Conservation (phyloP, 2,797 vertebrate genomes). For the Siniperca undulata region DNA sequence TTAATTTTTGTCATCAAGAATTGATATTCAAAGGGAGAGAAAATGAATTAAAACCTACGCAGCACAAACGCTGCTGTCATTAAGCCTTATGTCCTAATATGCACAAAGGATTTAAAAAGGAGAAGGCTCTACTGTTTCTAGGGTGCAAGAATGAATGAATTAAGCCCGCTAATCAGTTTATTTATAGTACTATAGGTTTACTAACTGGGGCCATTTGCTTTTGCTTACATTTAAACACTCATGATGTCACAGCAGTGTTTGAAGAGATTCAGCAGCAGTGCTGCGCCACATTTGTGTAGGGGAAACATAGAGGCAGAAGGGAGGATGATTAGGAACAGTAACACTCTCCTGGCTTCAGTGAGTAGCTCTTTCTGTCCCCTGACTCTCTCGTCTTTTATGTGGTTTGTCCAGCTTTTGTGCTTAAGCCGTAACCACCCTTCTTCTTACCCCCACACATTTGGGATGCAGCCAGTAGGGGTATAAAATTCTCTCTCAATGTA, state of each 20-base stretch:
- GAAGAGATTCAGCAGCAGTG: constrained; percentile 21
- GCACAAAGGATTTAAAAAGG: constrained; percentile 36
- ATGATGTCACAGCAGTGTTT: constrained; percentile 34
- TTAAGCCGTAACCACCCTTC: constrained; percentile 36
- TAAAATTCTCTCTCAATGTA: constrained; percentile 56
- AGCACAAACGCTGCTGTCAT: constrained; percentile 31
- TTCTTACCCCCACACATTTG: constrained; percentile 42
- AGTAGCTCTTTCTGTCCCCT: constrained; percentile 48
- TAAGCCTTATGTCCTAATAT: constrained; percentile 33
- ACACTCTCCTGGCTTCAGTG: constrained; percentile 40
- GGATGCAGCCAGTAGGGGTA: constrained; percentile 53
- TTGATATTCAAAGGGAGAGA: constrained; percentile 31
- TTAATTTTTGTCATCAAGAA: constrained; percentile 29
- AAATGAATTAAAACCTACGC: constrained; percentile 35
- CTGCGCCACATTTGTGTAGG: constrained; percentile 7
- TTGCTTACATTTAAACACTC: constrained; percentile 30
- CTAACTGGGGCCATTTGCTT: constrained; percentile 23
- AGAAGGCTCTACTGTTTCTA: constrained; percentile 29
- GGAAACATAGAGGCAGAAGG: constrained; percentile 32
- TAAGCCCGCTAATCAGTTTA: constrained; percentile 31
- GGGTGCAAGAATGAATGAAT: constrained; percentile 39
- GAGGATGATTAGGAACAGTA: constrained; percentile 53
- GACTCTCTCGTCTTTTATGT: constrained; percentile 53
- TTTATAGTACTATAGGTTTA: constrained; percentile 48
- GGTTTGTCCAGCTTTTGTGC: constrained; percentile 56